Evolutionary conservation across 1,140 invertebrate species (phyloP), one percentile per base, ranked within the genome.

Genomic region (Sweltsa coloradensis): DNA sequence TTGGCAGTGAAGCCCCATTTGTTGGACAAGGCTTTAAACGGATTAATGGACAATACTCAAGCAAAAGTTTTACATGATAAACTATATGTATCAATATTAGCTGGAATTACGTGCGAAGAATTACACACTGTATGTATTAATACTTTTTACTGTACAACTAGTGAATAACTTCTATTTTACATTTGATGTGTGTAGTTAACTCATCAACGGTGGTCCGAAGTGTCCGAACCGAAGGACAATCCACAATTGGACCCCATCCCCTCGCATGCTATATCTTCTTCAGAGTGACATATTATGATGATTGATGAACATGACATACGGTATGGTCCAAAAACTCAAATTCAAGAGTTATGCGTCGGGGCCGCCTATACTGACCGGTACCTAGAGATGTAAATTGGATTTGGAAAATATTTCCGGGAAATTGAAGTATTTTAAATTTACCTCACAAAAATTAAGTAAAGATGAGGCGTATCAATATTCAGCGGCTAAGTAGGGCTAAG

Each of bases 11-110:
- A 47, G 24, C 45, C 45, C 5, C 34, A 40, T 16, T 29, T 26
- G 27, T 21, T 47, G 23, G 45, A 47, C 11, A 25, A 14, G 19
- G 45, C 45, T 22, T 18, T 47, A 41, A 27, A 39, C 16, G 34
- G 41, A 18, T 25, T 27, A 11, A 47, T 16, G 13, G 34, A 9
- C 26, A 29, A 36, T 18, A 36, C 41, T 11, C 7, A 24, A 14
- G 14, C 23, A 5, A 7, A 7, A 24, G 24, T 40, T 4, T 6
- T 13, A 13, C 19, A 19, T 13, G 41, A 16, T 5, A 37, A 47
- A 24, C n/a, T 47, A n/a, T 47, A 40, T 27, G 39, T 41, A 11
- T 47, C 45, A 11, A 14, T 47, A 26, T 39, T 47, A 26, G 45
- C 36, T 27, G 45, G 45, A 22, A 23, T 39, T 16, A 40, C 16